phyloP scores from a whole-genome alignment of 2,113 vertebrate genomes.

The Thamnaconus septentrionalis region DNA sequence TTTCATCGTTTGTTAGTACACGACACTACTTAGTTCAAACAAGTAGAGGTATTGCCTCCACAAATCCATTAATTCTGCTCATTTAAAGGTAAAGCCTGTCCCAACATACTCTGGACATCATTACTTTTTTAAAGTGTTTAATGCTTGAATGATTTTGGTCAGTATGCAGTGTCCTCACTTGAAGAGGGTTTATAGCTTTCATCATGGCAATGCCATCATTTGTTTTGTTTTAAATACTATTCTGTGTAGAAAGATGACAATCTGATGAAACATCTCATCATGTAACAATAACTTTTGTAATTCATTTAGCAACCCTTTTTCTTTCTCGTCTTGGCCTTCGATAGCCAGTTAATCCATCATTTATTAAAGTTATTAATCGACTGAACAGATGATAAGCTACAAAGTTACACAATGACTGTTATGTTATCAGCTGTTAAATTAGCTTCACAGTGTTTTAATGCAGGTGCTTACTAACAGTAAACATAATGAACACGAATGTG shows the following conservation, averaged over 20 bases:
- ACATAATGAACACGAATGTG: too few relatives aligned
- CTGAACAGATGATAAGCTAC: too few relatives aligned
- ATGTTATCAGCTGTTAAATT: too few relatives aligned
- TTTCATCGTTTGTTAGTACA: not conserved
- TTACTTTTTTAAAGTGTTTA: conserved; percentile 8
- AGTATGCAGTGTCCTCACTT: conserved; percentile 23
- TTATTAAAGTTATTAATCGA: too few relatives aligned
- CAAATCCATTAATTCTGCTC: not conserved
- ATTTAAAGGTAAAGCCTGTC: conserved; percentile 13
- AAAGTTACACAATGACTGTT: too few relatives aligned
- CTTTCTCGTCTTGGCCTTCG: too few relatives aligned
- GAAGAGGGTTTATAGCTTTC: not conserved
- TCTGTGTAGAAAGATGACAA: not conserved
- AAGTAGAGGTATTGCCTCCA: too few relatives aligned
- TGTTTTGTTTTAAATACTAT: not conserved
- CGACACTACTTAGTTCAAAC: not conserved
- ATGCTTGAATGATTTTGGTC: conserved; percentile 5
- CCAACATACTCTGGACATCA: not conserved
- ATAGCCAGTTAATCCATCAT: too few relatives aligned
- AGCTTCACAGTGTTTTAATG: too few relatives aligned
- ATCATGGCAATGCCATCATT: too few relatives aligned
- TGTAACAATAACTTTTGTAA: not conserved
- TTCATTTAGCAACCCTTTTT: too few relatives aligned
- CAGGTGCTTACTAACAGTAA: too few relatives aligned
- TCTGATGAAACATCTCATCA: not conserved